Evolutionary conservation across 1,140 invertebrate genomes (phyloP), one percentile per base, ranked within the genome.

Genomic region (Diachasma alloeum): DNA sequence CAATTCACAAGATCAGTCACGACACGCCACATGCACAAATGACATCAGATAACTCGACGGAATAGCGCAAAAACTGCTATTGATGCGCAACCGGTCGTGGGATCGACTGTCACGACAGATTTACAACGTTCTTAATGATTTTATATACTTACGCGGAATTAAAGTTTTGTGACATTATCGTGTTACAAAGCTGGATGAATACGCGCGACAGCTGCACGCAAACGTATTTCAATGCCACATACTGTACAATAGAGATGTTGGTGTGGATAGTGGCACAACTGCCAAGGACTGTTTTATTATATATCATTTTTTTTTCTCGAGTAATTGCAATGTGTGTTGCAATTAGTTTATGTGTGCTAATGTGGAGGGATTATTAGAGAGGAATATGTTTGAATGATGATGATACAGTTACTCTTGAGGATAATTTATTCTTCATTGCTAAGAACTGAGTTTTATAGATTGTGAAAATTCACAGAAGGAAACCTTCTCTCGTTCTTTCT

Each of bases 231-330:
- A 74, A 37, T 74, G 36, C 48, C 48, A 74, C 53, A 66, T 66
- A 56, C 48, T 66, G 26, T 19, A 66, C 48, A 53, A 53, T 53
- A 15, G 17, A 53, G 48, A 53, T 53, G 11, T 46, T n/a, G 15
- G 48, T 53, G 37, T 42, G 59, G 53, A 74, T 74, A 74, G 72
- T 63, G 63, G 37, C 72, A 74, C 70, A 72, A 72, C 70, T 72
- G 70, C 46, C 70, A 39, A 72, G 70, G 48, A 72, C 68, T 70
- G 17, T 42, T 70, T 44, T 44, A 31, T 67, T 53, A 53, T 53
- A 53, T 53, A 53, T 53, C 48, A 63, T 63, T 26, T 63, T 63
- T 59, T 59, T 63, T 26, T 63, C 59, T 63, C 24, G 5, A 63
- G 59, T 26, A 63, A 63, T 63, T 13, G 24, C 24, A 63, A 63